phyloP scores from a whole-genome alignment of 2,113 vertebrate genomes.

The Prinia subflava region DNA sequence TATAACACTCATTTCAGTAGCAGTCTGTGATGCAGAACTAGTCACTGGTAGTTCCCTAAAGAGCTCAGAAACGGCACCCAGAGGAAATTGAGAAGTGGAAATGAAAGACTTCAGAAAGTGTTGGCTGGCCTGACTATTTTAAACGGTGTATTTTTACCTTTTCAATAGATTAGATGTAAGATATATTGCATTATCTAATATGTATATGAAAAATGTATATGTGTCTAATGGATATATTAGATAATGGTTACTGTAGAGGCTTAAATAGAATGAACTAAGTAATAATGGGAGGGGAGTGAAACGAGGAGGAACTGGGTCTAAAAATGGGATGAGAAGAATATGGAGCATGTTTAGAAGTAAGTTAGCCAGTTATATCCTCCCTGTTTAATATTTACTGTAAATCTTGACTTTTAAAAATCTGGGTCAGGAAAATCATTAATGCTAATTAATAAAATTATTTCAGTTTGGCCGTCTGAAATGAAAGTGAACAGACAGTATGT shows the following conservation, averaged over 20 bases:
- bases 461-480: background rate
- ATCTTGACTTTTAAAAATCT: background rate
- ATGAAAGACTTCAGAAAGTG: background rate
- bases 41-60: slow-evolving; percentile 19
- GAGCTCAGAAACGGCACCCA: background rate
- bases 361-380: background rate
- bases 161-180: background rate
- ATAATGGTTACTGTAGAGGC: background rate
- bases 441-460: background rate
- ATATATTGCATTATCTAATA: background rate
- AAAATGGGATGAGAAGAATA: background rate
- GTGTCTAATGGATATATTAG: background rate
- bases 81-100: slow-evolving; percentile 38
- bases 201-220: background rate
- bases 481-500: background rate
- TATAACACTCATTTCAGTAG: background rate
- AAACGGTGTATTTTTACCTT: background rate
- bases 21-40: background rate
- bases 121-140: background rate
- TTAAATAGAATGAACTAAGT: background rate
- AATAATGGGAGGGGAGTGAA: background rate
- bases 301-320: background rate
- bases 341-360: background rate
- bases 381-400: background rate
- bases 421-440: background rate